Conservation (phyloP, 2,113 vertebrate genomes). For the Paratilapia polleni region DNA sequence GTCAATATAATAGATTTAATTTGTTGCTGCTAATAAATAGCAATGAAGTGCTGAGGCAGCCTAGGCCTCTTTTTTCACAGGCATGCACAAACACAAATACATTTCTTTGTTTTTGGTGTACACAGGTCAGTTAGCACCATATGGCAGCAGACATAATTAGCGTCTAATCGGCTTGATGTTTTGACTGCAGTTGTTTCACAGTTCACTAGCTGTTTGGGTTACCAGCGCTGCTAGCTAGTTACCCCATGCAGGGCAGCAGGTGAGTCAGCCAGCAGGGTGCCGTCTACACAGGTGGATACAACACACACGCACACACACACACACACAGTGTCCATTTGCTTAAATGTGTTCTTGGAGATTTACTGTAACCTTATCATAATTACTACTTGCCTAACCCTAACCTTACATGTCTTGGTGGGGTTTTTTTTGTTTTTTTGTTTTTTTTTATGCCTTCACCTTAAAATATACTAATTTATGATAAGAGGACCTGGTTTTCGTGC, state of each 20-base stretch:
- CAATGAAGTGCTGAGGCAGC: background rate
- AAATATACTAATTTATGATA: background rate
- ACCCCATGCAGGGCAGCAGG: conserved; percentile 63
- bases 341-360: too few species aligned
- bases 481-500: background rate
- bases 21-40: conserved; percentile 18
- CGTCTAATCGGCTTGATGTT: conserved; percentile 75
- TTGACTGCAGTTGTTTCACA: conserved; percentile 82
- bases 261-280: conserved; percentile 59
- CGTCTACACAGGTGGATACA: conserved; percentile 53
- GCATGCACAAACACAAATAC: conserved; percentile 44
- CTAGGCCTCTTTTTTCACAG: conserved; percentile 1
- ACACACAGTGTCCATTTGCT: background rate
- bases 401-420: background rate
- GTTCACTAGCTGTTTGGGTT: conserved; percentile 76
- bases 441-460: background rate
- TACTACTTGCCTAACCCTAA: too few species aligned
- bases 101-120: conserved; percentile 49
- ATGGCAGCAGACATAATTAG: conserved; percentile 78
- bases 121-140: conserved; percentile 72
- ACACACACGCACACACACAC: conserved; percentile 19
- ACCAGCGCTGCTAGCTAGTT: conserved; percentile 63
- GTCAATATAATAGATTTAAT: conserved; percentile 40
- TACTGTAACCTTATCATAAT: too few species aligned
- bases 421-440: background rate